Evolutionary conservation across 2,888 invertebrate genomes (phyloP).

Genomic region (Aromia moschata): DNA sequence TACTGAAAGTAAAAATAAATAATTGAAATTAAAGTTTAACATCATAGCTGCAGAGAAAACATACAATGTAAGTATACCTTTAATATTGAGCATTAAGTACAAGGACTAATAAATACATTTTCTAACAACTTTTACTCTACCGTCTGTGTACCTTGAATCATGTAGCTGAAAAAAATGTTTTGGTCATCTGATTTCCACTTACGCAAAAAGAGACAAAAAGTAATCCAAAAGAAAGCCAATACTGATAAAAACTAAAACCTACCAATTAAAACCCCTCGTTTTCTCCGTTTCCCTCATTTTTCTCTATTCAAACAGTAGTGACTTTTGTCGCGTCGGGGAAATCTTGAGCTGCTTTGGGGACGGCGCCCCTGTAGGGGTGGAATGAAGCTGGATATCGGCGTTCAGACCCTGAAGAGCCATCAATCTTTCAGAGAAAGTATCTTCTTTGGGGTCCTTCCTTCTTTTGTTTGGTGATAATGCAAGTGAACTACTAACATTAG

Average conservation of each 20-base stretch:
- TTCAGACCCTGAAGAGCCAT: background rate
- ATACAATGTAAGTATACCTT: no score
- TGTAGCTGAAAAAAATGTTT: background rate
- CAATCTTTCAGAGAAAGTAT: constrained; percentile 13
- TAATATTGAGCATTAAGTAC: no score
- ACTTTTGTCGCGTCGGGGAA: background rate
- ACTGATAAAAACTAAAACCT: no score
- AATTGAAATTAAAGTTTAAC: no score
- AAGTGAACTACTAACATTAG: background rate
- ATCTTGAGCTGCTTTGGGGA: background rate
- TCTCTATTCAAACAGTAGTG: constrained; percentile 6
- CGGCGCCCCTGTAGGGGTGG: background rate
- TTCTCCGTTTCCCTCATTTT: no score
- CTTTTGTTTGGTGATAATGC: background rate
- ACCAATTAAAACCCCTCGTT: background rate
- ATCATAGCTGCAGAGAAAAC: no score
- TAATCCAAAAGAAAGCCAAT: background rate
- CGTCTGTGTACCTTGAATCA: background rate
- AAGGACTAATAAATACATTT: no score
- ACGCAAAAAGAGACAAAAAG: background rate
- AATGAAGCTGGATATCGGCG: constrained; percentile 13
- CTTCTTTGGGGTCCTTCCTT: constrained; percentile 1
- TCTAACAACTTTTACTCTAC: no score
- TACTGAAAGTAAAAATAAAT: no score
- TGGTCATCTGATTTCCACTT: background rate